A percentile compares a stretch with the other conserved stretches of the same genome.
Conservation (phyloP, 2,113 vertebrate species). For the Gymnorhina tibicen region DNA sequence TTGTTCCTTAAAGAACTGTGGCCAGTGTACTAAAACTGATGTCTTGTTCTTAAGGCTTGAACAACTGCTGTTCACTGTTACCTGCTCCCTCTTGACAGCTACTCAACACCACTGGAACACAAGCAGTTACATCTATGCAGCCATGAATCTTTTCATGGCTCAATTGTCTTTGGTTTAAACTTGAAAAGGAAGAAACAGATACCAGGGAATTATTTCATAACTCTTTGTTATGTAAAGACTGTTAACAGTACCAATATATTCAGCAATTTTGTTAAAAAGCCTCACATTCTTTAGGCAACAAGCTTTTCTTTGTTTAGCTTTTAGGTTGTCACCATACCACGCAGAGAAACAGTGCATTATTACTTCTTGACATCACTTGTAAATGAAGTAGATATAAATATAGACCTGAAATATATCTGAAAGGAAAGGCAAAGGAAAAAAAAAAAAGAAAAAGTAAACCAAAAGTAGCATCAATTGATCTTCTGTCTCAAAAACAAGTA, state of each 20-base stretch:
- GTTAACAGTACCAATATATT: slow-evolving; percentile 8
- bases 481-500: not conserved
- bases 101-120: not conserved
- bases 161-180: not conserved
- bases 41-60: not conserved
- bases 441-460: not conserved
- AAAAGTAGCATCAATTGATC: not conserved
- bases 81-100: not conserved
- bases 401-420: not conserved
- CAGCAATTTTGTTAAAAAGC: not conserved
- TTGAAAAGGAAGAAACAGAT: not conserved
- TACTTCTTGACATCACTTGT: not conserved
- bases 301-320: not conserved
- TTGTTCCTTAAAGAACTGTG: not conserved
- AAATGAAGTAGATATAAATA: not conserved
- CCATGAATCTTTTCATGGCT: not conserved
- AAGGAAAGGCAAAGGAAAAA: not conserved
- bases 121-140: not conserved
- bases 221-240: not conserved
- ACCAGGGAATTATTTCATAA: not conserved
- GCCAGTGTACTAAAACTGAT: not conserved
- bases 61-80: not conserved
- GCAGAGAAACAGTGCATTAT: not conserved
- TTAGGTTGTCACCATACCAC: not conserved
- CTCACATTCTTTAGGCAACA: not conserved